Evolutionary conservation across 92 coral and sea anemone species (phyloP).

Genomic region (Paragorgia papillata): DNA sequence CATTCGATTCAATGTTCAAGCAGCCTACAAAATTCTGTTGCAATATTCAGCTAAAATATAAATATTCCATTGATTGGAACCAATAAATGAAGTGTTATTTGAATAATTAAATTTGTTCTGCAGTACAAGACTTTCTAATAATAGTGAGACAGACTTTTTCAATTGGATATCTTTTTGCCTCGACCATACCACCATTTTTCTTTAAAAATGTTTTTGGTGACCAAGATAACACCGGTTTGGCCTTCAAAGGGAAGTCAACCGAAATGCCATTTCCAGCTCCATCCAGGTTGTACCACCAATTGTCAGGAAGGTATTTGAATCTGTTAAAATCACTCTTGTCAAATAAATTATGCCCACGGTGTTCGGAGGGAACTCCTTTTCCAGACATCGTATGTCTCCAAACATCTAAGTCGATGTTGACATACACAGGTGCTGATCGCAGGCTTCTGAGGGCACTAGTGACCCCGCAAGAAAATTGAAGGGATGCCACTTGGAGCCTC

Average conservation of each 20-base stretch:
- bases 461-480: conserved; percentile 52
- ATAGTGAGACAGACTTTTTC: too few relatives aligned
- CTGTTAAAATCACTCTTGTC: conserved; percentile 38
- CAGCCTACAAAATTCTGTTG: too few relatives aligned
- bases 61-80: too few relatives aligned
- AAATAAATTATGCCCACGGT: conserved; percentile 52
- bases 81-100: too few relatives aligned
- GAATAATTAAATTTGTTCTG: conserved; percentile 34
- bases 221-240: conserved; percentile 48
- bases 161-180: conserved; percentile 49
- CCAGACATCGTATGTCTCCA: conserved; percentile 52
- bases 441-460: conserved; percentile 46
- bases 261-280: conserved; percentile 63
- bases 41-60: too few relatives aligned
- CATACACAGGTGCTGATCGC: conserved; percentile 47
- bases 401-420: conserved; percentile 53
- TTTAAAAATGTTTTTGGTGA: too few relatives aligned
- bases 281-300: conserved; percentile 64
- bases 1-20: too few relatives aligned
- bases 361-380: too few relatives aligned
- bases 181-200: conserved; percentile 34
- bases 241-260: conserved; percentile 55
- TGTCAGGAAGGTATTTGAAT: conserved; percentile 39
- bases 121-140: conserved; percentile 45
- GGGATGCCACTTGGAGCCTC: conserved; percentile 59